Base-by-base conservation (phyloP, 2,113 vertebrate genomes). In the Rutilus rutilus region DNA sequence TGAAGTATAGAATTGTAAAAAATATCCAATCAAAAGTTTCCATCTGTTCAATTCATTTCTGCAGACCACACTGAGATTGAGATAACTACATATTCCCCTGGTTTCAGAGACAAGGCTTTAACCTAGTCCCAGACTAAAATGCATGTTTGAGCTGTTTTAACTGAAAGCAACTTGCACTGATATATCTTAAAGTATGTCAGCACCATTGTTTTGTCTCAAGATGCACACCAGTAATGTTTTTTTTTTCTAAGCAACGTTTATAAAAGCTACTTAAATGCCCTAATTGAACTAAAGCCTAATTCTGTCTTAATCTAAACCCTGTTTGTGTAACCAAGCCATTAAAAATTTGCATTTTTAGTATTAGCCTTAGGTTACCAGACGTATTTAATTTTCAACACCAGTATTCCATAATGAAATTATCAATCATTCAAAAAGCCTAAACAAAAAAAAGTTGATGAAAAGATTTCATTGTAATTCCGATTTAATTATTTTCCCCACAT, bases 401-500 rank as follows among this genome's bases (percentile, higher is more conserved):
- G 2, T 47, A 47, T 27, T 30, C 27, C n/a, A 57, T 73, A 86
- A 86, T 80, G 36, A 59, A 73, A 80, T 65, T 71, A 17, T 39
- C 23, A 71, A 67, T 42, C 23, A 78, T 54, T 77, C 7, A 59
- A 39, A 21, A 85, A 73, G 67, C 25, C 50, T 42, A 67, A 57
- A 85, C 64, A 52, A 74, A 45, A 80, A 80, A 77, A 78, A 78
- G n/a, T 10, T 57, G 33, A 81, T 39, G 36, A 54, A 52, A 67
- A 57, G 23, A 50, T 80, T 87, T 19, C 4, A 42, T 84, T 74
- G 78, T 78, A 60, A 45, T 39, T 64, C 39, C 74, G 54, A 80
- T 84, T 47, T 62, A 84, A 85, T 74, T 71, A 84, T 54, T 84
- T 82, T 82, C 45, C 62, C 5, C 25, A 69, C 27, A 14, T 67